Percentiles rank a stretch among this genome's conserved stretches.
These are phyloP conservation scores for Megaceryle torquata DNA, from an alignment of 2,113 vertebrate genomes.

Conservation along the genomic window DNA sequence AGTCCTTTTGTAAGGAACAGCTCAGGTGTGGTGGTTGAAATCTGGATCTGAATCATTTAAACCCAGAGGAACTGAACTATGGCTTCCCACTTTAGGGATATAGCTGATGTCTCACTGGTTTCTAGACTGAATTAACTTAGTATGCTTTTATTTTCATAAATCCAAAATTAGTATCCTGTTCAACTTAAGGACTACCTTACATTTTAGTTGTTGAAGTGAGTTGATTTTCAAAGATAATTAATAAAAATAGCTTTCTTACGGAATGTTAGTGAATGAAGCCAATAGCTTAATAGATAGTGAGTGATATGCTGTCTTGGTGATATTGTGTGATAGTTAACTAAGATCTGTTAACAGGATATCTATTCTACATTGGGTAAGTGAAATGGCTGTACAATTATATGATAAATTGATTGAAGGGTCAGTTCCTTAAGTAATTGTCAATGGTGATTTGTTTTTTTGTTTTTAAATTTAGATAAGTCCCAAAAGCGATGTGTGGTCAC, in stretches of 20 bases:
- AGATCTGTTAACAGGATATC: not conserved
- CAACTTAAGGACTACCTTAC: not conserved
- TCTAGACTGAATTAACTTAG: not conserved
- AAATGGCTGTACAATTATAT: not conserved
- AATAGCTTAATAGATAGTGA: not conserved
- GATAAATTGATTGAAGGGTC: not conserved
- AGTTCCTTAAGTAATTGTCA: not conserved
- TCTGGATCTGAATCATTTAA: not conserved
- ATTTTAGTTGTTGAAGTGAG: not conserved
- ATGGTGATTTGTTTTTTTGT: not conserved
- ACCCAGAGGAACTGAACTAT: not conserved
- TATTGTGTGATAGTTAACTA: not conserved
- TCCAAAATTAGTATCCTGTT: not conserved
- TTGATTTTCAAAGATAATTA: not conserved
- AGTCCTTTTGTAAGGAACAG: not conserved
- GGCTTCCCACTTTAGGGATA: not conserved
- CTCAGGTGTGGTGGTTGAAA: not conserved
- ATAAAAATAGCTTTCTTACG: not conserved
- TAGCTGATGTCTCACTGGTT: not conserved
- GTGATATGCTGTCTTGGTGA: not conserved
- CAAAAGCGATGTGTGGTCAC: constrained; percentile 96
- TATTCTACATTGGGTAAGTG: not conserved
- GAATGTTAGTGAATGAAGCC: not conserved
- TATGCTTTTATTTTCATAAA: not conserved
- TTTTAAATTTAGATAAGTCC: constrained; percentile 84